phyloP scores from a whole-genome alignment of 2,113 vertebrate species.

The Tiliqua scincoides region DNA sequence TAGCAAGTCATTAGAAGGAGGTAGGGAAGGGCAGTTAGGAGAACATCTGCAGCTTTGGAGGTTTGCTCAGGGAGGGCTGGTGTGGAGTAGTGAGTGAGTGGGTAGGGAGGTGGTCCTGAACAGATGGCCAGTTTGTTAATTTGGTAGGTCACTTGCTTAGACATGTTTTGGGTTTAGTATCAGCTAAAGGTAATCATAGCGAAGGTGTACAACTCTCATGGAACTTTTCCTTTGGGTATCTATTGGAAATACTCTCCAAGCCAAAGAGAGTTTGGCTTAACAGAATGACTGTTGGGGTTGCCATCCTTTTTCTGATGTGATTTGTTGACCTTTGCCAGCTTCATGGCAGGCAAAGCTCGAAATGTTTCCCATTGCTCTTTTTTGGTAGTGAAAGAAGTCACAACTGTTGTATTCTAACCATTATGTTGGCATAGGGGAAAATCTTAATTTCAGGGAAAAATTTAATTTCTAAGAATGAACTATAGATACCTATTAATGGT shows the following conservation, averaged over 20 bases:
- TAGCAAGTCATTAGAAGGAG: constrained; percentile 16
- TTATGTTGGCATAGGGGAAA: neutral
- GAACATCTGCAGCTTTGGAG: neutral
- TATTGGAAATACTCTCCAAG: constrained; percentile 53
- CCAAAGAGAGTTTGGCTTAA: constrained; percentile 36
- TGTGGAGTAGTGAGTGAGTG: neutral
- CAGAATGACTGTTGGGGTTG: constrained; percentile 22
- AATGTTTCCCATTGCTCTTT: neutral
- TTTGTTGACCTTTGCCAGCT: neutral
- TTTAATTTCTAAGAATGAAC: neutral
- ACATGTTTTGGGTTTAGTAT: constrained; percentile 55
- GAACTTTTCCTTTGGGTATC: constrained; percentile 34
- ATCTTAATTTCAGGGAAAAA: neutral
- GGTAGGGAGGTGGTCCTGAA: constrained; percentile 46
- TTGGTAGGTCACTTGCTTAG: constrained; percentile 40
- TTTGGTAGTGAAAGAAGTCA: neutral
- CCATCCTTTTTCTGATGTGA: neutral
- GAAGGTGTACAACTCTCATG: constrained; percentile 17
- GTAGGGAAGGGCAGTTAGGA: neutral
- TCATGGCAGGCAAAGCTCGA: neutral
- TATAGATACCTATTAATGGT: neutral
- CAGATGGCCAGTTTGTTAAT: constrained; percentile 61
- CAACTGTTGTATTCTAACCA: neutral
- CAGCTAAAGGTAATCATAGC: constrained; percentile 51
- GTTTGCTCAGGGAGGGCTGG: neutral